Evolutionary conservation across 2,113 vertebrate genomes (phyloP).

Genomic region (Carassius carassius): DNA sequence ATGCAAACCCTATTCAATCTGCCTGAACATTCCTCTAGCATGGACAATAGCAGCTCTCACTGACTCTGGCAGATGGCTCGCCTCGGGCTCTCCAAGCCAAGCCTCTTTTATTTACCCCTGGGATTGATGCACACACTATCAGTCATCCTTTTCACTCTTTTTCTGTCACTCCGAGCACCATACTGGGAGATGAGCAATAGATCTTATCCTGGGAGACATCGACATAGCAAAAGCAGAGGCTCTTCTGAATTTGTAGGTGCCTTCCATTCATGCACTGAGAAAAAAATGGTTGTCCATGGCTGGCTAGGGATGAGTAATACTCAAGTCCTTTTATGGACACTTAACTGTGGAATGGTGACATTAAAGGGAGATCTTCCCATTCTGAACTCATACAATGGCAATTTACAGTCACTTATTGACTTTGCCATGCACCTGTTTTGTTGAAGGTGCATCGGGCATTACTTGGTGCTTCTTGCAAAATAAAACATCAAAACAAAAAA

Average conservation of each 20-base stretch:
- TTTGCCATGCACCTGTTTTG: not conserved
- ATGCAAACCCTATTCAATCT: constrained; percentile 70
- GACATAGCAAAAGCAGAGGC: constrained; percentile 27
- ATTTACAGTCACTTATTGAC: not conserved
- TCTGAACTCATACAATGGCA: not conserved
- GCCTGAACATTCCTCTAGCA: constrained; percentile 75
- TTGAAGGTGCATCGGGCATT: not conserved
- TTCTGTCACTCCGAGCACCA: constrained; percentile 25
- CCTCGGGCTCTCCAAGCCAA: constrained; percentile 73
- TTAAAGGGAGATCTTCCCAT: not conserved
- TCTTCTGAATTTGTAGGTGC: constrained; percentile 26
- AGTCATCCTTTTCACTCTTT: constrained; percentile 44
- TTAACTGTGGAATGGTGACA: not conserved
- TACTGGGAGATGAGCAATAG: constrained; percentile 26
- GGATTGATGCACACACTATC: constrained; percentile 58
- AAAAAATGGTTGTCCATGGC: not conserved
- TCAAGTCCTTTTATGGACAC: not conserved
- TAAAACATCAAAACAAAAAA: too few relatives aligned
- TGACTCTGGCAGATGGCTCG: constrained; percentile 75
- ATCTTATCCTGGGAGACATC: constrained; percentile 32
- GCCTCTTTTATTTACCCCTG: constrained; percentile 68
- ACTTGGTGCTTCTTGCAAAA: too few relatives aligned
- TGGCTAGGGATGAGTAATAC: not conserved
- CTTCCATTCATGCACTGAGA: constrained; percentile 23
- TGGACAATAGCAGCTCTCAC: constrained; percentile 73